A percentile compares a stretch with the other conserved stretches of the same genome.
These are phyloP conservation scores for Andrena marginata DNA, from an alignment of 2,888 invertebrate genomes.

Conservation along the genomic window DNA sequence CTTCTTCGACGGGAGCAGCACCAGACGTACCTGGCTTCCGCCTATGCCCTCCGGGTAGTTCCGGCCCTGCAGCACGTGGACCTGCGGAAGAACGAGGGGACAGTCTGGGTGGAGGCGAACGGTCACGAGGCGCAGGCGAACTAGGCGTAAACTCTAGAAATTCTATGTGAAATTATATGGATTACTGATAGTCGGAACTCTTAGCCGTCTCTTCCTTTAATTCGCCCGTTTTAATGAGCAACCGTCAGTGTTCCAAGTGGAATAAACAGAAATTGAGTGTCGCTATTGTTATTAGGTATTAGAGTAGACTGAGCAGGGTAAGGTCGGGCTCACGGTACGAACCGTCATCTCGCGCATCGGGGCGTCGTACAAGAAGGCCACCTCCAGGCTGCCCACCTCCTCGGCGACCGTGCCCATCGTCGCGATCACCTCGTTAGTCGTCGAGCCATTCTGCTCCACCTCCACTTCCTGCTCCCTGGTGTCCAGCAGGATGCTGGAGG, in stretches of 20 bases:
- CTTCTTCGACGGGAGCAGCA: constrained; percentile 95
- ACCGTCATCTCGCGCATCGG: constrained; percentile 96
- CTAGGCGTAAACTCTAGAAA: constrained; percentile 2
- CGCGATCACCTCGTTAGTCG: constrained; percentile 84
- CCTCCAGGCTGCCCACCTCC: constrained; percentile 90
- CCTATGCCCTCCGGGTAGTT: constrained; percentile 91
- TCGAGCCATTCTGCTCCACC: constrained; percentile 76
- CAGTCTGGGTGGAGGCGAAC: no score
- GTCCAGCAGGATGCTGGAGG: constrained; percentile 78
- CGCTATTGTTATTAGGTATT: neutral
- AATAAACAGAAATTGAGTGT: no score
- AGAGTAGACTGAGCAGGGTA: neutral
- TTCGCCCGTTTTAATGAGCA: no score
- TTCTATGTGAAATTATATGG: constrained; percentile 5
- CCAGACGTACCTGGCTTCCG: constrained; percentile 93
- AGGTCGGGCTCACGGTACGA: constrained; percentile 14
- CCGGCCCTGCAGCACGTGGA: constrained; percentile 95
- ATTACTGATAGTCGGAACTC: neutral
- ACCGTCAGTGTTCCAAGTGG: no score
- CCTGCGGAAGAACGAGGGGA: constrained; percentile 64
- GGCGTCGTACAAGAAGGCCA: constrained; percentile 95
- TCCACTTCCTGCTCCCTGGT: constrained; percentile 77
- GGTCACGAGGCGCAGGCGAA: neutral
- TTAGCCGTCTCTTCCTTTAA: no score
- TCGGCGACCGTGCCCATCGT: constrained; percentile 77